Evolutionary conservation across 2,113 vertebrate genomes (phyloP).

Genomic region (Steatornis caripensis): DNA sequence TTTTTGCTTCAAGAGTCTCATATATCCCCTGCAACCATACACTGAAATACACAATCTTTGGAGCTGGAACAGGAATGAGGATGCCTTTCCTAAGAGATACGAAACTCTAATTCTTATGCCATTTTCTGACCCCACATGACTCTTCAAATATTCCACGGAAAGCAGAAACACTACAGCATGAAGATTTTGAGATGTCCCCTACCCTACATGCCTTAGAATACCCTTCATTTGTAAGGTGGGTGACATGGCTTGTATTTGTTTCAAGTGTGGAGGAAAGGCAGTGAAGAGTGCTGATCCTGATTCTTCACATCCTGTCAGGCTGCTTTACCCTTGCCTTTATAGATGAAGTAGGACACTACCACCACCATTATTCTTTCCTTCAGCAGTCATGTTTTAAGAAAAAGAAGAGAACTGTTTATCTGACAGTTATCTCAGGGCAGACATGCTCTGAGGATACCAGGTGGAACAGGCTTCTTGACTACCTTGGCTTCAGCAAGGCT

Average conservation of each 20-base stretch:
- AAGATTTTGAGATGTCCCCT: not conserved
- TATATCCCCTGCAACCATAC: not conserved
- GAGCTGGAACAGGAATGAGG: not conserved
- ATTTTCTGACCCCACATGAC: not conserved
- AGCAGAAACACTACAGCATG: not conserved
- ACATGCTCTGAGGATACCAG: not conserved
- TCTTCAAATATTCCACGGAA: not conserved
- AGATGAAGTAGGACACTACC: not conserved
- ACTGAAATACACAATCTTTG: not conserved
- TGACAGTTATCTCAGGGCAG: not conserved
- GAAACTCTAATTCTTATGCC: not conserved
- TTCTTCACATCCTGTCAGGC: not conserved
- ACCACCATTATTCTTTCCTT: not conserved
- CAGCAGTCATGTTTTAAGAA: not conserved
- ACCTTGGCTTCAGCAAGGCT: too few relatives aligned
- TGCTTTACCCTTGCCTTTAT: not conserved
- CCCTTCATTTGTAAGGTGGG: not conserved
- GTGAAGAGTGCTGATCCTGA: not conserved
- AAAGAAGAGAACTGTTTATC: not conserved
- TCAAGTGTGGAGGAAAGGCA: not conserved
- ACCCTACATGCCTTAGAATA: not conserved
- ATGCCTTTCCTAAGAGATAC: not conserved
- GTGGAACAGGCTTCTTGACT: not conserved
- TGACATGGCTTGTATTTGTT: not conserved
- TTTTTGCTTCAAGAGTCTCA: not conserved